Conservation (phyloP, 2,888 invertebrate species). For the Camponotus fellah region DNA sequence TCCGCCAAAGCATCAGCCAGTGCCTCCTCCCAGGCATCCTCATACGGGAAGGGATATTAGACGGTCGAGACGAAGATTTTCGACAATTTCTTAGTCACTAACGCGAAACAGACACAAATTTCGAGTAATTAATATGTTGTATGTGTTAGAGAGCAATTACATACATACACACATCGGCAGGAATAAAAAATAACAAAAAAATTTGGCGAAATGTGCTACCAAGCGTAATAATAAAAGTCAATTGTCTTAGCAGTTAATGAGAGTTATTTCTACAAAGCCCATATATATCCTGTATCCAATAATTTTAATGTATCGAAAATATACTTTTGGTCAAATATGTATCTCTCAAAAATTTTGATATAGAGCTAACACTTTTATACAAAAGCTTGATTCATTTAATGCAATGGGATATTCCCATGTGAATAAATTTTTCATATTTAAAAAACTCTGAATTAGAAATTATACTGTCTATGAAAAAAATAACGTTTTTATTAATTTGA, state of each 20-base stretch:
- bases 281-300: neutral
- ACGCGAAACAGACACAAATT: conserved; percentile 12
- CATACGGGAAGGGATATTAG: neutral
- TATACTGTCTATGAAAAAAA: too few relatives aligned
- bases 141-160: conserved; percentile 38
- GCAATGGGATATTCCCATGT: neutral
- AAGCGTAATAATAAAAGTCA: conserved; percentile 60
- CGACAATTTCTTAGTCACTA: conserved; percentile 11
- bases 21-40: neutral
- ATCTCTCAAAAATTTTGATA: neutral
- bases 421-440: too few relatives aligned
- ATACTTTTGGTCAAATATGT: neutral
- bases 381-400: neutral
- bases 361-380: too few relatives aligned
- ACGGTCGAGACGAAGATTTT: neutral
- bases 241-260: conserved; percentile 54
- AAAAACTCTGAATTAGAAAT: too few relatives aligned
- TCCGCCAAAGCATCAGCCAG: neutral
- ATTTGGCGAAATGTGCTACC: conserved; percentile 48
- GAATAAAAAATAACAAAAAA: conserved; percentile 50
- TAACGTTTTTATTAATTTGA: too few relatives aligned
- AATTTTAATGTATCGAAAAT: neutral
- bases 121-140: conserved; percentile 44
- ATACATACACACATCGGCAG: conserved; percentile 13
- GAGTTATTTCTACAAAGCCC: neutral